A percentile compares a stretch with the other conserved stretches of the same genome.
Conservation (phyloP, 2,113 vertebrate genomes). For the Erinaceus europaeus region DNA sequence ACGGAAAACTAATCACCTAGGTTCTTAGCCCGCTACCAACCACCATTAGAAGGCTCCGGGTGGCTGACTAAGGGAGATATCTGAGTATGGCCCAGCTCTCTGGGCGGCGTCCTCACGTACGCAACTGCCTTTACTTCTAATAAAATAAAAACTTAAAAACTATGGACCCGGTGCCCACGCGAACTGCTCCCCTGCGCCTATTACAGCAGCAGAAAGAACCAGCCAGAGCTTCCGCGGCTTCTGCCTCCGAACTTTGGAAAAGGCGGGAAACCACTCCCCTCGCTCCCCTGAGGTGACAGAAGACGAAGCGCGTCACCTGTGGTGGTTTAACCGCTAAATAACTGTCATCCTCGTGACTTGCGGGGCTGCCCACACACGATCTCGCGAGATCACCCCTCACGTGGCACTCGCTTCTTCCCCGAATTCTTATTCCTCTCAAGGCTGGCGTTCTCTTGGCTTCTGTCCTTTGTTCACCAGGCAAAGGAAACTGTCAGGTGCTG, state of each 20-base stretch:
- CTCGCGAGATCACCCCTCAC: slow-evolving; percentile 41
- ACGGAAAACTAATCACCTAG: too few species aligned
- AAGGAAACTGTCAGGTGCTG: accelerated
- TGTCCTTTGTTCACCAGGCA: neutral
- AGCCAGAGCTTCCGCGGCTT: neutral
- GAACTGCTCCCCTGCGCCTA: neutral
- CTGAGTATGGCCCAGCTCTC: neutral
- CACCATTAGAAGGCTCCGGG: accelerated
- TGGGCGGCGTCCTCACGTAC: neutral
- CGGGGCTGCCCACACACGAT: accelerated
- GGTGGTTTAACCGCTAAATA: slow-evolving; percentile 26
- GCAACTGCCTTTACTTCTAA: neutral
- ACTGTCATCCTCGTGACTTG: accelerated
- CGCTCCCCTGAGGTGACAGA: accelerated
- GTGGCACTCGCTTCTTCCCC: accelerated
- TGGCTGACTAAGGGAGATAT: accelerated
- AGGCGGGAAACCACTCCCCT: neutral
- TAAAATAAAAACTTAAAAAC: neutral
- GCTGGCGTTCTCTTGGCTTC: neutral
- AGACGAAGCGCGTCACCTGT: accelerated
- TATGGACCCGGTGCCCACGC: neutral
- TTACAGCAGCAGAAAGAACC: neutral
- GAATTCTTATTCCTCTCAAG: neutral
- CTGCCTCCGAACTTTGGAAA: neutral
- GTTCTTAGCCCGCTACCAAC: neutral